A percentile compares a stretch with the other conserved stretches of the same genome.
Conservation (phyloP, 2,888 invertebrate species). For the Minunthozetes semirufus region DNA sequence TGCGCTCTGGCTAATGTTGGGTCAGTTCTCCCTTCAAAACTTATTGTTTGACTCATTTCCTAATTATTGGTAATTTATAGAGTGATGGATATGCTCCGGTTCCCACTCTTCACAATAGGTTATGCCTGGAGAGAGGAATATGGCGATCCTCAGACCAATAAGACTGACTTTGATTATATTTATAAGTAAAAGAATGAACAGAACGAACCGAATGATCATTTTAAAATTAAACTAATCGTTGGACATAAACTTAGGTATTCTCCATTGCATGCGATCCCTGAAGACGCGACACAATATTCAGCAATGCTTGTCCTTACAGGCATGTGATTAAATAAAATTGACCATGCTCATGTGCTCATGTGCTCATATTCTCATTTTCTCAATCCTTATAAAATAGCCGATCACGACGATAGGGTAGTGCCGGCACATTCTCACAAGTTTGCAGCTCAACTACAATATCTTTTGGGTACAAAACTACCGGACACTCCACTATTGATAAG, state of each 20-base stretch:
- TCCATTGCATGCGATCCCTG: conserved; percentile 51
- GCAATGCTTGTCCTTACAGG: conserved; percentile 49
- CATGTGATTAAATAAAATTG: background rate
- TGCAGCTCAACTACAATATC: conserved; percentile 51
- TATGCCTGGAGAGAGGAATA: conserved; percentile 35
- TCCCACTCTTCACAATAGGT: conserved; percentile 33
- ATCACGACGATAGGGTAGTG: conserved; percentile 55
- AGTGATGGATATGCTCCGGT: conserved; percentile 36
- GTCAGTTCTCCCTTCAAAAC: conserved; percentile 22
- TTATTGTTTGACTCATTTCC: background rate
- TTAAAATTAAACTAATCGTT: background rate
- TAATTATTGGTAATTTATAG: background rate
- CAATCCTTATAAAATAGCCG: conserved; percentile 44
- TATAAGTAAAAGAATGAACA: conserved; percentile 40
- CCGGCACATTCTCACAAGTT: conserved; percentile 53
- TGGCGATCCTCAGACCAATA: conserved; percentile 22
- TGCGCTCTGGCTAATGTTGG: conserved; percentile 28
- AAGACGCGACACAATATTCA: conserved; percentile 48
- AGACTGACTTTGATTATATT: conserved; percentile 28
- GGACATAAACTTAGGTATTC: conserved; percentile 46
- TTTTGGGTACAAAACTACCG: conserved; percentile 44
- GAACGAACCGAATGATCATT: background rate
- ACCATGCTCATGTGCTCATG: too few relatives aligned
- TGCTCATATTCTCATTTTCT: background rate
- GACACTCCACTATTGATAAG: conserved; percentile 51